Conservation (phyloP, 2,797 vertebrate species). For the Loriculus beryllinus region DNA sequence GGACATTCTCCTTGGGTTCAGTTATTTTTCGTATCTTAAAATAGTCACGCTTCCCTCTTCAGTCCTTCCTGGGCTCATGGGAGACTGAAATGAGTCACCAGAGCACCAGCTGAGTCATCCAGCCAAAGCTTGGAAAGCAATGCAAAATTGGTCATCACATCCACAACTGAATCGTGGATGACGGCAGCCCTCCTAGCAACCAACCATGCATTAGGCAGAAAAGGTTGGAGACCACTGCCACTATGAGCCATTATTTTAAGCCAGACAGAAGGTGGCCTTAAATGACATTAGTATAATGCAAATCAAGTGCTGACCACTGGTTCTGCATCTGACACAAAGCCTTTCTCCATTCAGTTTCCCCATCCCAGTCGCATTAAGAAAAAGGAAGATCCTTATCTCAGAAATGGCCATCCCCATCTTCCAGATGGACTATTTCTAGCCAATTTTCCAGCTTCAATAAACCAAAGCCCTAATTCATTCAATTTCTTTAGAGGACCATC, state of each 20-base stretch:
- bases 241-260: not conserved
- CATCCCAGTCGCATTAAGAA: not conserved
- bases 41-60: not conserved
- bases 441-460: not conserved
- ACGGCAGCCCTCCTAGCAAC: constrained; percentile 20
- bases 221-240: not conserved
- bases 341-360: not conserved
- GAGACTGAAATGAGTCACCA: constrained; percentile 47
- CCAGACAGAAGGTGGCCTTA: not conserved
- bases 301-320: not conserved
- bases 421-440: not conserved
- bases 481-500: not conserved
- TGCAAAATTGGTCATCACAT: constrained; percentile 17
- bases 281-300: not conserved
- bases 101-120: constrained; percentile 45
- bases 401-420: not conserved
- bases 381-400: not conserved
- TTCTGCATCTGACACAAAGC: not conserved
- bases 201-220: not conserved
- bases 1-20: not conserved
- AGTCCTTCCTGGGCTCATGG: constrained; percentile 11
- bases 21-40: not conserved
- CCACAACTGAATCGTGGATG: not conserved
- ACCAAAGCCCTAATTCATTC: not conserved
- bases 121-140: constrained; percentile 26